Base-by-base conservation (phyloP, 2,113 vertebrate genomes). In the Calypte anna region DNA sequence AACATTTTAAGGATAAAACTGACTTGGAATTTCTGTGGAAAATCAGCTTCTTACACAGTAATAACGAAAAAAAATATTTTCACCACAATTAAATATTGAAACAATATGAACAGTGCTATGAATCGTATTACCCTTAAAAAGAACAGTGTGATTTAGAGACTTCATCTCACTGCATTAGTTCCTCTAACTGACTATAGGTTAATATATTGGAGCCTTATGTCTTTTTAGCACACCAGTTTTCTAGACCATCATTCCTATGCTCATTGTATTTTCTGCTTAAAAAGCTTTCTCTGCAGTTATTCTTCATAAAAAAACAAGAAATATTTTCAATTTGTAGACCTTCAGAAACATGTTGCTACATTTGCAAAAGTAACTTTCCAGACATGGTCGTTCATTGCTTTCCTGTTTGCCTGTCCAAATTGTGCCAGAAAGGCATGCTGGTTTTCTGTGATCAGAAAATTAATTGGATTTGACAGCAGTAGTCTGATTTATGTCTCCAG, bases 401-500 rank as follows among this genome's bases (percentile, higher is more conserved):
- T 91, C 40, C 38, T 70, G 21, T 84, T 88, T 72, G 57, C 44
- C 78, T 92, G 48, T 50, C 48, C 44, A 72, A 72, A 63, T 69
- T 51, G 23, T 50, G 36, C 40, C 69, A 86, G 66, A 79, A 93
- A 66, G 40, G 50, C 25, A 36, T 31, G 63, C 19, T 66, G 66
- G 46, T 82, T 93, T 67, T 80, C 63, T 69, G n/a, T 76, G 78
- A 89, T 86, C 17, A 46, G 55, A 82, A 62, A 87, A 92, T 68
- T 89, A 85, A 61, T 43, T 82, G 10, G 13, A 27, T 66, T 87
- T 92, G 58, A 77, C 64, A 83, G 22, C 48, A 77, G 53, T 28
- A 78, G 57, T 43, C 59, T 94, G 77, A 94, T 91, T 88, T 77
- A 91, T 84, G 54, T 69, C 78, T 80, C 51, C 78, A 79, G 27